Evolutionary conservation across 2,797 vertebrate species (phyloP).

Genomic region (Eulemur coronatus): DNA sequence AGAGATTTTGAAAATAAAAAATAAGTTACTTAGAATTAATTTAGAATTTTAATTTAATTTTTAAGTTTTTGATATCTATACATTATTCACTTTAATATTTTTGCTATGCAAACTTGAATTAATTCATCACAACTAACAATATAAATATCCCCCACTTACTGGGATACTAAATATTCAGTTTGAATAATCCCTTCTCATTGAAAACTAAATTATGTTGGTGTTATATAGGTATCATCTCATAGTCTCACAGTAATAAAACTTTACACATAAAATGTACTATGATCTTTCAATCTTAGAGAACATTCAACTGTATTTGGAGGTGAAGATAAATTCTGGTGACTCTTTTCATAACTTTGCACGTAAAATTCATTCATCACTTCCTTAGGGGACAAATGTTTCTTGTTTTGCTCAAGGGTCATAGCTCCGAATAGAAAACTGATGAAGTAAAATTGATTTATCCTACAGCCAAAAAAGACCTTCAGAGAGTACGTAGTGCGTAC

Average conservation of each 20-base stretch:
- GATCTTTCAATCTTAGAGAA: neutral
- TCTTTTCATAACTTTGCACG: neutral
- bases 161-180: neutral
- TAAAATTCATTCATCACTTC: neutral
- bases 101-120: conserved; percentile 4
- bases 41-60: conserved; percentile 2
- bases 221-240: too few species aligned
- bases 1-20: neutral
- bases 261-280: neutral
- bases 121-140: neutral
- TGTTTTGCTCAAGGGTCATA: neutral
- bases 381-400: neutral
- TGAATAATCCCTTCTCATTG: neutral
- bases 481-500: neutral
- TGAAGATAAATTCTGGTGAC: neutral
- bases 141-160: neutral
- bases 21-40: neutral
- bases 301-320: neutral
- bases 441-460: neutral
- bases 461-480: neutral
- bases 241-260: neutral
- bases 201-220: neutral
- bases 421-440: neutral
- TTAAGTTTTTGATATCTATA: neutral
- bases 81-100: neutral